These are phyloP conservation scores for Proctacanthus coquilletti DNA, from an alignment of 1,140 invertebrate species.

Conservation along the genomic window DNA sequence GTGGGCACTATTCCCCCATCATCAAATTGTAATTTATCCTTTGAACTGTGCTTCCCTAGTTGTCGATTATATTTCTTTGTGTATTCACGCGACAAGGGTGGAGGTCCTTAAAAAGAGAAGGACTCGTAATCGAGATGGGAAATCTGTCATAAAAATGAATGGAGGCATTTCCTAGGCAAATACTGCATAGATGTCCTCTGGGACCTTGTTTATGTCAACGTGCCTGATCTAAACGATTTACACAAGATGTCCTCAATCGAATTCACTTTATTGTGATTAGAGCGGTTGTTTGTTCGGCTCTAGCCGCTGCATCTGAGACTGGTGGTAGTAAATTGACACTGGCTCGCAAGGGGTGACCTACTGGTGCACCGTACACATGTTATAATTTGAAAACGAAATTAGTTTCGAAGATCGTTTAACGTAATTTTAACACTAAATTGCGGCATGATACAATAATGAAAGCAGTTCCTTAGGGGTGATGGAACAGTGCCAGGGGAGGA, in stretches of 20 bases:
- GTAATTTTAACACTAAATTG: no score
- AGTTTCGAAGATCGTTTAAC: no score
- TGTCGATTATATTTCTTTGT: no score
- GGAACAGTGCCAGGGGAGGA: no score
- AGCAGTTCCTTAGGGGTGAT: no score
- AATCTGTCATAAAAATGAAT: constrained; percentile 25
- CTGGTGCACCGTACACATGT: no score
- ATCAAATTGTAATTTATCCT: constrained; percentile 5
- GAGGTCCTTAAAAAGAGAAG: constrained; percentile 9
- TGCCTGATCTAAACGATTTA: no score
- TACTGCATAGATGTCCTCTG: constrained; percentile 22
- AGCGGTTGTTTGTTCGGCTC: background rate
- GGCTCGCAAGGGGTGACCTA: no score
- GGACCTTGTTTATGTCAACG: constrained; percentile 30
- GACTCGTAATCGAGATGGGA: constrained; percentile 12
- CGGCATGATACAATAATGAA: no score
- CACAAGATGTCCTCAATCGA: background rate
- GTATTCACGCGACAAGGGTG: constrained; percentile 16
- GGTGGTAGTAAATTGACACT: no score
- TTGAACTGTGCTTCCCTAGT: constrained; percentile 3
- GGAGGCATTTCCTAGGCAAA: background rate
- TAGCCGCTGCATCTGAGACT: no score
- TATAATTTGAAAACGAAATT: no score
- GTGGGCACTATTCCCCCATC: constrained; percentile 23
- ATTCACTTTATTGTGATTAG: background rate